A percentile compares a stretch with the other conserved stretches of the same genome.
phyloP scores from a whole-genome alignment of 2,888 invertebrate genomes.

The Syrphus vitripennis region DNA sequence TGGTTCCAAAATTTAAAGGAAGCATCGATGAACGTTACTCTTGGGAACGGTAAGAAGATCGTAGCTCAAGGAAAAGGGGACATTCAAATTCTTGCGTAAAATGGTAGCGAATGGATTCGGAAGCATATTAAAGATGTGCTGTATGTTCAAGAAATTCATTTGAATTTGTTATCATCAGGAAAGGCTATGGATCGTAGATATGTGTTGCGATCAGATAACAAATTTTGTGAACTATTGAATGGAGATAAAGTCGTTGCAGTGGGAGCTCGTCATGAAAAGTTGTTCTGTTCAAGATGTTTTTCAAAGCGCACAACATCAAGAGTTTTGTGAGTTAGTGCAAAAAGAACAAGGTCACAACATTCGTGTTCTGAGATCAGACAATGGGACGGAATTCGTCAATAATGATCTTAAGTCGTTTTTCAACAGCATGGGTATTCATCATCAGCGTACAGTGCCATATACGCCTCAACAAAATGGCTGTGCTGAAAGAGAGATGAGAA shows the following conservation, averaged over 20 bases:
- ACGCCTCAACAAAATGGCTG: constrained; percentile 66
- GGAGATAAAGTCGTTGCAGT: constrained; percentile 14
- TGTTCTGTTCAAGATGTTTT: constrained; percentile 39
- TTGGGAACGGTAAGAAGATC: background rate
- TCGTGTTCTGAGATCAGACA: constrained; percentile 29
- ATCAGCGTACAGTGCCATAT: constrained; percentile 57
- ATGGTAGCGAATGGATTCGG: constrained; percentile 37
- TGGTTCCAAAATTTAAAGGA: background rate
- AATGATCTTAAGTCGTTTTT: constrained; percentile 22
- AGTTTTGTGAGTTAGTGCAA: background rate
- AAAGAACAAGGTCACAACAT: constrained; percentile 19
- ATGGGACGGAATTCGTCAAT: constrained; percentile 48
- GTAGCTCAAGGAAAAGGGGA: background rate
- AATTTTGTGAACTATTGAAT: constrained; percentile 13
- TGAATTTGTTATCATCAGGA: constrained; percentile 35
- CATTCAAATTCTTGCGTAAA: constrained; percentile 16
- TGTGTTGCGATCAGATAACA: background rate
- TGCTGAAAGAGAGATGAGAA: constrained; percentile 63
- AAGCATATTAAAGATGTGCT: too few relatives aligned
- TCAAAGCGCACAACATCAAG: background rate
- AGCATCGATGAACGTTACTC: too few relatives aligned
- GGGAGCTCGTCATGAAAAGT: constrained; percentile 17
- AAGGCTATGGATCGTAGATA: constrained; percentile 27
- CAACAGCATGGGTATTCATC: constrained; percentile 38
- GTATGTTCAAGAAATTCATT: constrained; percentile 59